Conservation (phyloP, 2,113 vertebrate species). For the Saguinus imperator region DNA sequence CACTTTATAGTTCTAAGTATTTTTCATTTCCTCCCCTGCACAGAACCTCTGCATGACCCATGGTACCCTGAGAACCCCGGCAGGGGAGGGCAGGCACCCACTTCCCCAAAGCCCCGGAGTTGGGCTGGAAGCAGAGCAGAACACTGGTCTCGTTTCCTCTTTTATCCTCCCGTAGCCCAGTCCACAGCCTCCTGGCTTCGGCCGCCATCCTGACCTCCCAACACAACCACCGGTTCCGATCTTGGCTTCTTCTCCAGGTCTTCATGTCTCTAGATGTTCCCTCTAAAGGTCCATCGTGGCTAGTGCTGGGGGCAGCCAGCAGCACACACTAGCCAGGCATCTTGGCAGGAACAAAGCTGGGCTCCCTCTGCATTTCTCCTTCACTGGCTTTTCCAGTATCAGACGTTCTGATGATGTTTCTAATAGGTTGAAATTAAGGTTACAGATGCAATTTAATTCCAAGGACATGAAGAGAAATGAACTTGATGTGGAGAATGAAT, state of each 20-base stretch:
- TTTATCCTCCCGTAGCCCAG: not conserved
- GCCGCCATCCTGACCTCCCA: not conserved
- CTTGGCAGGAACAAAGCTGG: not conserved
- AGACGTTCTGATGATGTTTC: not conserved
- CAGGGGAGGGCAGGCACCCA: not conserved
- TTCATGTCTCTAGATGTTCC: not conserved
- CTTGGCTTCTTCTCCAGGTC: not conserved
- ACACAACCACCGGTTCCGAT: accelerated
- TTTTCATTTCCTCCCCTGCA: not conserved
- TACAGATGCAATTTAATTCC: not conserved
- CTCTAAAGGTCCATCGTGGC: not conserved
- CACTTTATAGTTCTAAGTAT: not conserved
- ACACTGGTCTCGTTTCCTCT: not conserved
- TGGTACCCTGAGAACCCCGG: not conserved
- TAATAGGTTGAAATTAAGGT: not conserved
- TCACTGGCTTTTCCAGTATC: not conserved
- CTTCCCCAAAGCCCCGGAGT: not conserved
- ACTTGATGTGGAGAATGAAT: not conserved
- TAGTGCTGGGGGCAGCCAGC: not conserved
- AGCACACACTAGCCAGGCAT: not conserved
- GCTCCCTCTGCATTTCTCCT: not conserved
- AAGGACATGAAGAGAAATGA: not conserved
- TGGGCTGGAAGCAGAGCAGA: not conserved
- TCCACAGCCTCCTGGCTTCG: not conserved
- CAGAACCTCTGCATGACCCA: not conserved